Base-by-base conservation (phyloP, 1,140 invertebrate genomes). In the Diabrotica virgifera region DNA sequence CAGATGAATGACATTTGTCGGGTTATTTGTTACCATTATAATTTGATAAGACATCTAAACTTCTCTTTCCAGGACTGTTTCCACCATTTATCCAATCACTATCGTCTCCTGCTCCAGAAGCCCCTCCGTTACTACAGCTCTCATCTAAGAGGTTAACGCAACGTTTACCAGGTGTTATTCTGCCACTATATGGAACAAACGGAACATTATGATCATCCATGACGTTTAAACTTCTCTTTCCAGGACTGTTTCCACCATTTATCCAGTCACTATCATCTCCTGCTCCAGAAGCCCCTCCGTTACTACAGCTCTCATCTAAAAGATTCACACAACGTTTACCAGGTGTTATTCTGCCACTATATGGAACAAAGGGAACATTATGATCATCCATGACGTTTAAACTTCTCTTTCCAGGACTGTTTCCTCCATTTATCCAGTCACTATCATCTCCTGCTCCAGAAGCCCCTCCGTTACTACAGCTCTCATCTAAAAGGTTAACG, bases 61-160 rank as follows among this genome's bases (percentile, higher is more conserved):
- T 24, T 24, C 35, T 13, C 24, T 62, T 66, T 37, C 64, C 68
- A 37, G 62, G 64, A 57, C 40, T 69, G 11, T 66, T 66, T 12
- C 50, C 62, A 54, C 63, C 63, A 35, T 60, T 59, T 11, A 70
- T 36, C 68, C 68, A 70, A 14, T 63, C 68, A 13, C 36, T 54
- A 51, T 67, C 65, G 12, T 62, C 52, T 24, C 52, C 55, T 40
- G 63, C 65, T 37, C 65, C 68, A 35, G 58, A 14, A 13, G 67
- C 38, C 6, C 14, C n/a, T 12, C 12, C n/a, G n/a, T 59, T 40
- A 13, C n/a, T 50, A 0, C 58, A 59, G 40, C 40, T 55, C 59
- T 69, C 67, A 36, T 65, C 67, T 59, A 64, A 59, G 5, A 69
- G 56, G 59, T 65, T 69, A 37, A 64, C 64, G 57, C 67, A 69